phyloP scores from a whole-genome alignment of 2,113 vertebrate genomes.

The Pachypanchax playfairii region DNA sequence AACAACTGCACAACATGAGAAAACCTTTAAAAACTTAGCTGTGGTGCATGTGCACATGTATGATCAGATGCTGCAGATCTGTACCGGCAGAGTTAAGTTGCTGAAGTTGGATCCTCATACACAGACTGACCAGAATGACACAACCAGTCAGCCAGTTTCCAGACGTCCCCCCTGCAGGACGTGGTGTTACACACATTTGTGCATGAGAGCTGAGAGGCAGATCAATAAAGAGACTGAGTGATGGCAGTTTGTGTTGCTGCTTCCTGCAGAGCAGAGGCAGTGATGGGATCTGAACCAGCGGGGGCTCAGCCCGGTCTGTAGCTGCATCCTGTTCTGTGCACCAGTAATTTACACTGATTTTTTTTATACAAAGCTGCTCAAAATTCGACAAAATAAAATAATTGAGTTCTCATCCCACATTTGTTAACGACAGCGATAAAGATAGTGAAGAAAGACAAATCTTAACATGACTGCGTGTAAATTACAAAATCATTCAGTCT shows the following conservation, averaged over 20 bases:
- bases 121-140: neutral
- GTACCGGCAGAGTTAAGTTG: conserved; percentile 3
- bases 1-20: neutral
- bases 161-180: conserved; percentile 2
- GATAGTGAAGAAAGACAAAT: too few relatives aligned
- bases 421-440: too few relatives aligned
- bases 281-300: neutral
- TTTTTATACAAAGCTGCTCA: too few relatives aligned
- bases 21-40: too few relatives aligned
- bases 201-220: conserved; percentile 11
- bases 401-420: too few relatives aligned
- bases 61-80: conserved; percentile 9
- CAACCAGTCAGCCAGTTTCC: neutral
- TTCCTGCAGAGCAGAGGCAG: neutral
- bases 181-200: conserved; percentile 4
- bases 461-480: too few relatives aligned
- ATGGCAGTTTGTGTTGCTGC: conserved; percentile 21
- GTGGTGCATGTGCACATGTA: conserved; percentile 19
- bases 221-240: conserved; percentile 2
- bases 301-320: neutral
- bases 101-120: neutral
- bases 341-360: too few relatives aligned
- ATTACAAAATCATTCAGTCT: too few relatives aligned
- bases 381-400: too few relatives aligned
- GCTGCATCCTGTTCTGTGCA: too few relatives aligned